Conservation (phyloP, 2,888 invertebrate genomes). For the Alitta virens region DNA sequence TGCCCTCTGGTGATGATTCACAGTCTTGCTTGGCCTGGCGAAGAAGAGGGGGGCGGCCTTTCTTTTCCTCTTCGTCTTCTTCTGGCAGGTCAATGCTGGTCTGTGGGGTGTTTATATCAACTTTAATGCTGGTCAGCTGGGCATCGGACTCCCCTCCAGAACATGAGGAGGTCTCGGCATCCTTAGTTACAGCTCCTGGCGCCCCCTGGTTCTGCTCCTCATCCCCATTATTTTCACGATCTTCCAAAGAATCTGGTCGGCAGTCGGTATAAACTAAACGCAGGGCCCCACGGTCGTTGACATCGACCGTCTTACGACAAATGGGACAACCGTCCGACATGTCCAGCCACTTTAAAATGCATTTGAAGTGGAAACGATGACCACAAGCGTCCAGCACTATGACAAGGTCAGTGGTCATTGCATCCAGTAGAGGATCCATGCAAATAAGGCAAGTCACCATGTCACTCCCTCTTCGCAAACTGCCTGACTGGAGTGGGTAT, state of each 20-base stretch:
- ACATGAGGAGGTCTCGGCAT: no score
- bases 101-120: no score
- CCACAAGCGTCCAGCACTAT: not conserved
- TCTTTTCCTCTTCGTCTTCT: no score
- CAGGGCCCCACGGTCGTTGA: not conserved
- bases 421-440: not conserved
- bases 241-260: not conserved
- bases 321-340: slow-evolving; percentile 1
- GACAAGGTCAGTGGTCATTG: not conserved
- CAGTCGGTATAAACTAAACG: not conserved
- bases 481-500: not conserved
- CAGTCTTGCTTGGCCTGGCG: no score
- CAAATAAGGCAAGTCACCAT: not conserved
- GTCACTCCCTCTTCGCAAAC: not conserved
- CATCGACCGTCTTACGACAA: not conserved
- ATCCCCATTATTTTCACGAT: no score
- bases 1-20: no score
- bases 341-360: not conserved
- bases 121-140: no score
- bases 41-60: no score
- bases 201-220: no score
- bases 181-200: no score
- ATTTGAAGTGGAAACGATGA: not conserved
- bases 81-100: no score
- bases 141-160: no score